Conservation (phyloP, 1,140 invertebrate genomes). For the Nautilus pompilius region DNA sequence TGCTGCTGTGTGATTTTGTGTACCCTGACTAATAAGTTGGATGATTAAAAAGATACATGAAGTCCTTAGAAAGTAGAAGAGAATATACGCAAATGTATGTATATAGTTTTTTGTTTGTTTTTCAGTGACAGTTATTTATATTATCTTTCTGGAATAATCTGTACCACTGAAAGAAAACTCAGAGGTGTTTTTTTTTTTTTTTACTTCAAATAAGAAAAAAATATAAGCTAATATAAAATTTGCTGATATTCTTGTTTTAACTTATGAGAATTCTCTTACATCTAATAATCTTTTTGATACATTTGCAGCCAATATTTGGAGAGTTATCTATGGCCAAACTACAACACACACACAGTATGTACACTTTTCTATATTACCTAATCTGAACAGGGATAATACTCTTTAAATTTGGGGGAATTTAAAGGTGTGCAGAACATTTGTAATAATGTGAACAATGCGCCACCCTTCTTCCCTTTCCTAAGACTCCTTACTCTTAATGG, state of each 20-base stretch:
- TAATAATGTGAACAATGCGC: too few relatives aligned
- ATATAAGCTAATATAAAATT: too few relatives aligned
- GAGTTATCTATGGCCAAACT: constrained; percentile 96
- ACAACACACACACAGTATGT: constrained; percentile 59
- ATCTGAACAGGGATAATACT: not conserved
- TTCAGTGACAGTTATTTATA: not conserved
- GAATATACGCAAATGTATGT: too few relatives aligned
- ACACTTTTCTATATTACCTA: not conserved
- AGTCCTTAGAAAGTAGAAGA: too few relatives aligned
- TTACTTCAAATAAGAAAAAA: not conserved
- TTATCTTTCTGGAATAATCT: not conserved
- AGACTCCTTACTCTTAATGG: too few relatives aligned
- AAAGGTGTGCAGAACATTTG: too few relatives aligned
- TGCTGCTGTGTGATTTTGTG: too few relatives aligned
- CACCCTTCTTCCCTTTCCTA: too few relatives aligned
- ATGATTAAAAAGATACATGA: too few relatives aligned
- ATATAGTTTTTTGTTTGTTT: constrained; percentile 1
- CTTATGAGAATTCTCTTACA: not conserved
- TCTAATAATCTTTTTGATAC: not conserved
- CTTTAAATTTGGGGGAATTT: not conserved
- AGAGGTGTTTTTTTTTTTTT: not conserved
- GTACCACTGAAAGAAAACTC: constrained; percentile 10
- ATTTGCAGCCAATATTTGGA: constrained; percentile 83
- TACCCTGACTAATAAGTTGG: too few relatives aligned
- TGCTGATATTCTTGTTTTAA: too few relatives aligned